A percentile compares a stretch with the other conserved stretches of the same genome.
phyloP scores from a whole-genome alignment of 2,888 invertebrate genomes.

The Elmis aenea region DNA sequence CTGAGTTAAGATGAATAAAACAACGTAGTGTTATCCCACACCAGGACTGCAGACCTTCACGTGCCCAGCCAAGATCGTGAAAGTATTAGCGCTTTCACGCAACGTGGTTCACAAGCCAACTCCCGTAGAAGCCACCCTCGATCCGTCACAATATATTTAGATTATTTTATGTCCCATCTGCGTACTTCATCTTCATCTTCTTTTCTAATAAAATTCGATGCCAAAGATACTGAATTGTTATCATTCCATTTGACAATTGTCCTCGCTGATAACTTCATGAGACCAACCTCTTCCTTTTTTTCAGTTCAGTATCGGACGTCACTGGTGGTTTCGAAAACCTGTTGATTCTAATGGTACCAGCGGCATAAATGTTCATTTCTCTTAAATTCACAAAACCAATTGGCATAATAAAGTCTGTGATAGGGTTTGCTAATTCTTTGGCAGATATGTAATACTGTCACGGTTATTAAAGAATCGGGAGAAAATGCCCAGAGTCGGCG shows the following conservation, averaged over 20 bases:
- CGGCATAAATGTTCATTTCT: constrained; percentile 9
- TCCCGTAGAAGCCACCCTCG: too few relatives aligned
- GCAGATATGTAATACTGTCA: constrained; percentile 16
- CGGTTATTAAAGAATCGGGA: too few relatives aligned
- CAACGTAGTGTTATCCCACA: too few relatives aligned
- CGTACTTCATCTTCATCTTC: too few relatives aligned
- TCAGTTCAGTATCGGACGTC: constrained; percentile 3
- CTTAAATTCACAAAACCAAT: constrained; percentile 24
- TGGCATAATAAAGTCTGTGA: constrained; percentile 23
- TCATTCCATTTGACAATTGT: constrained; percentile 20
- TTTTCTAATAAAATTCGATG: constrained; percentile 21
- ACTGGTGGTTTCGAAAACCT: constrained; percentile 19
- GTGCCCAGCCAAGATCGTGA: too few relatives aligned
- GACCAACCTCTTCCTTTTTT: constrained; percentile 5
- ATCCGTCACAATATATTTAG: too few relatives aligned
- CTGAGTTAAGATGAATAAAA: too few relatives aligned
- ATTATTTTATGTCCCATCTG: too few relatives aligned
- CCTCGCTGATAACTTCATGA: constrained; percentile 6
- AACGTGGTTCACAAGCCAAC: too few relatives aligned
- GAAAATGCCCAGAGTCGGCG: too few relatives aligned
- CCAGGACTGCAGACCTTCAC: too few relatives aligned
- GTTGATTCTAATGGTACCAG: constrained; percentile 16
- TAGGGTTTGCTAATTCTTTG: constrained; percentile 12
- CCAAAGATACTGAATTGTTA: constrained; percentile 19
- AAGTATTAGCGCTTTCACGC: too few relatives aligned